These are phyloP conservation scores for Chironomus striatipennis DNA, from an alignment of 1,140 invertebrate species.

Conservation along the genomic window DNA sequence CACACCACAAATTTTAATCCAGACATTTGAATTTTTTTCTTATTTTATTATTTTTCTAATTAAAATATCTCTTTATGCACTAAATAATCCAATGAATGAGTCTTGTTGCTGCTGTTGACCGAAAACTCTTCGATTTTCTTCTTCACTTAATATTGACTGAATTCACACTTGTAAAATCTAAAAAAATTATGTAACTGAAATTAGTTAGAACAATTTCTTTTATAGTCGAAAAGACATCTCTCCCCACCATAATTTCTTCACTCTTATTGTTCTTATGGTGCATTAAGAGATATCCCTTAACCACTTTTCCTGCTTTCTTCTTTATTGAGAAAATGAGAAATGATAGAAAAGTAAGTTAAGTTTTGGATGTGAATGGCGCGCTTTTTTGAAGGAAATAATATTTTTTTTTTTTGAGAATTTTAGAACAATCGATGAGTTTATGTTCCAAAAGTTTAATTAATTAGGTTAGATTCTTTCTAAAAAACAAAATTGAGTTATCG, in stretches of 20 bases:
- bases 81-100: background rate
- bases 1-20: conserved; percentile 18
- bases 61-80: background rate
- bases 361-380: no score
- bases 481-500: no score
- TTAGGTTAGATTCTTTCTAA: no score
- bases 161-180: background rate
- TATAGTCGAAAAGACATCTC: background rate
- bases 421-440: no score
- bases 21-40: background rate
- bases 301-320: background rate
- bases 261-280: background rate
- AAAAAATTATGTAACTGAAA: conserved; percentile 17
- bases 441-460: no score
- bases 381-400: no score
- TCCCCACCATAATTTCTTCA: background rate
- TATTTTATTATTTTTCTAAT: background rate
- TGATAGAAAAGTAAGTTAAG: no score
- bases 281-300: background rate
- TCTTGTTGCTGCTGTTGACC: background rate
- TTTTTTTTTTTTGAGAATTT: no score
- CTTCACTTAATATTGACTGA: background rate
- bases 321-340: background rate
- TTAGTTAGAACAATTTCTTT: conserved; percentile 15
- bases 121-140: background rate